These are phyloP conservation scores for Trichomalopsis sarcophagae DNA, from an alignment of 1,140 invertebrate species.

Conservation along the genomic window DNA sequence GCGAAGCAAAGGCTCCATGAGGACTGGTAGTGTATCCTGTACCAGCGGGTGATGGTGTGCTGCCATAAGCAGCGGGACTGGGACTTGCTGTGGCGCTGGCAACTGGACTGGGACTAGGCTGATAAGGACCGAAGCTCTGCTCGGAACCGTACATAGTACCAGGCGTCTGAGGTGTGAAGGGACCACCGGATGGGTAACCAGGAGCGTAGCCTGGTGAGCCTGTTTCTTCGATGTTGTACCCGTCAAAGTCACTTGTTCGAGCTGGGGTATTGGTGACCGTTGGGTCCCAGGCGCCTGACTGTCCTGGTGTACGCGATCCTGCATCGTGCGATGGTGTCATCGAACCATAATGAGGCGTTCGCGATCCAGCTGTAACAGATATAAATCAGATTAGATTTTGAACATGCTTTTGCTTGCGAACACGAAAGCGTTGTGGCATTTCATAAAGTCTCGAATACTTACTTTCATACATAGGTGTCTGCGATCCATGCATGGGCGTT, in stretches of 20 bases:
- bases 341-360: constrained; percentile 94
- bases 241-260: constrained; percentile 85
- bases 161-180: constrained; percentile 95
- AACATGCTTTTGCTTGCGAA: not conserved
- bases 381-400: not conserved
- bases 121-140: constrained; percentile 93
- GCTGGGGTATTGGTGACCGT: constrained; percentile 89
- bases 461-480: constrained; percentile 92
- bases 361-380: constrained; percentile 78
- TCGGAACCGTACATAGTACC: constrained; percentile 92
- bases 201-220: constrained; percentile 85
- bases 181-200: constrained; percentile 87
- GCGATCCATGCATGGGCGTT: constrained; percentile 89
- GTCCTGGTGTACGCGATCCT: constrained; percentile 89
- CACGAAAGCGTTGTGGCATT: no score
- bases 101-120: constrained; percentile 84
- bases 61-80: constrained; percentile 79
- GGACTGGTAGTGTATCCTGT: constrained; percentile 80
- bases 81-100: constrained; percentile 75
- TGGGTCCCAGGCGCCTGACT: constrained; percentile 93
- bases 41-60: constrained; percentile 81
- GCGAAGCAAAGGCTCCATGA: constrained; percentile 79
- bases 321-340: constrained; percentile 93
- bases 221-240: constrained; percentile 82
- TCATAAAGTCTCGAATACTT: constrained; percentile 56